Percentiles rank a stretch among this genome's conserved stretches.
These are phyloP conservation scores for Cephonodes hylas DNA, from an alignment of 2,888 invertebrate genomes.

Conservation along the genomic window DNA sequence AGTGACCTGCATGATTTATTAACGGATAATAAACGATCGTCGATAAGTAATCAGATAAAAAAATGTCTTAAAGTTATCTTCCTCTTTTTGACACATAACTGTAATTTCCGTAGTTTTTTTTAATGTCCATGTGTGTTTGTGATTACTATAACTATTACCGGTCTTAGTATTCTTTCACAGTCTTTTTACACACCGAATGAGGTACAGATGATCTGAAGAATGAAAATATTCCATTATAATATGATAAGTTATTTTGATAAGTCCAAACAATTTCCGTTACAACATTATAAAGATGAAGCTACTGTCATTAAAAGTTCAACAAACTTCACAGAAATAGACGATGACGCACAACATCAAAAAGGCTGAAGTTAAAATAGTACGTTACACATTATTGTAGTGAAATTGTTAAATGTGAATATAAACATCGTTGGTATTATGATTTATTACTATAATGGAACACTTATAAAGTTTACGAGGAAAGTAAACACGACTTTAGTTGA, in stretches of 20 bases:
- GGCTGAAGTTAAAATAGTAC: slow-evolving; percentile 10
- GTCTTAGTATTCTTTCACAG: too few relatives aligned
- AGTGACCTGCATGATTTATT: too few relatives aligned
- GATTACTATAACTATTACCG: too few relatives aligned
- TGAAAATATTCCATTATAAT: too few relatives aligned
- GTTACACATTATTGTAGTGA: slow-evolving; percentile 4
- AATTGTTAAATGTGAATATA: slow-evolving; percentile 2
- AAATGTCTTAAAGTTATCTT: too few relatives aligned
- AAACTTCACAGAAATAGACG: slow-evolving; percentile 12
- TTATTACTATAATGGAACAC: slow-evolving; percentile 3
- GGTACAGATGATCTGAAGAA: too few relatives aligned
- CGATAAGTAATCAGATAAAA: too few relatives aligned
- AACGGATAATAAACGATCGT: too few relatives aligned
- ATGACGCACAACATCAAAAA: slow-evolving; percentile 8
- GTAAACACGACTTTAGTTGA: not conserved
- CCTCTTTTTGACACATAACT: too few relatives aligned
- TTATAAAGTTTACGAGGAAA: not conserved
- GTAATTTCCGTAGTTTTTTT: too few relatives aligned
- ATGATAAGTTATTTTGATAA: not conserved
- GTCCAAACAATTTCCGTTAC: not conserved
- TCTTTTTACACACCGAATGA: too few relatives aligned
- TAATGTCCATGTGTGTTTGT: too few relatives aligned
- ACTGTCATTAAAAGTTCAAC: slow-evolving; percentile 7
- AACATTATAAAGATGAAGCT: not conserved
- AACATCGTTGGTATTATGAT: slow-evolving; percentile 6